phyloP scores from a whole-genome alignment of 2,113 vertebrate genomes.

The Nematolebias whitei region DNA sequence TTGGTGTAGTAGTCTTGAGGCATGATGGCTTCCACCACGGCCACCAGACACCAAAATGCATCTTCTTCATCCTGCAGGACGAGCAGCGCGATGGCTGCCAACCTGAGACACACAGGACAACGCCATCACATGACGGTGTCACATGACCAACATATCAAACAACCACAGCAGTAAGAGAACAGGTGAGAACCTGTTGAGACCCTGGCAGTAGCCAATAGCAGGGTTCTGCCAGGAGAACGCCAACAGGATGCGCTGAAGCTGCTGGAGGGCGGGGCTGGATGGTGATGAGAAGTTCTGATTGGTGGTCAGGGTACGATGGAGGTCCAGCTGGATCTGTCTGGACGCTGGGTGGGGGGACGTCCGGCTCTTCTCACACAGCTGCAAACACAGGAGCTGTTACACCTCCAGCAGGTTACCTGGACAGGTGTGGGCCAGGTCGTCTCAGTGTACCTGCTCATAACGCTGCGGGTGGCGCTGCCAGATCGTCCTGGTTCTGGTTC shows the following conservation, averaged over 20 bases:
- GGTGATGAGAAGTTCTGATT: conserved; percentile 90
- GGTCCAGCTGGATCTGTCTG: conserved; percentile 93
- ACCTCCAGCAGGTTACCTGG: not conserved
- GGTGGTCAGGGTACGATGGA: conserved; percentile 91
- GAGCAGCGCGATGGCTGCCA: conserved; percentile 90
- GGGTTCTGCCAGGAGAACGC: conserved; percentile 96
- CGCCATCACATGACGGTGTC: not conserved
- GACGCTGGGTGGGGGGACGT: conserved; percentile 82
- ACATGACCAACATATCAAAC: not conserved
- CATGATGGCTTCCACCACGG: conserved; percentile 91
- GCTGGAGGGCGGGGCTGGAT: conserved; percentile 83
- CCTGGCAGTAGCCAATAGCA: conserved; percentile 93
- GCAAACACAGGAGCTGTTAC: not conserved
- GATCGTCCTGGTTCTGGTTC: conserved; percentile 64
- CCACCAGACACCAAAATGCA: conserved; percentile 93
- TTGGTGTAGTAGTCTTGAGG: conserved; percentile 92
- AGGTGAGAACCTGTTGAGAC: conserved; percentile 88
- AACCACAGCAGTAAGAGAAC: not conserved
- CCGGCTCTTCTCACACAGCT: conserved; percentile 81
- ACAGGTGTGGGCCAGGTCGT: not conserved
- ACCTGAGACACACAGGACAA: conserved; percentile 66
- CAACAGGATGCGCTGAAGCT: conserved; percentile 87
- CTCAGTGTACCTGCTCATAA: conserved; percentile 76
- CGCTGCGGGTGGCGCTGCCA: conserved; percentile 67
- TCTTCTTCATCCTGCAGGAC: conserved; percentile 90